These are phyloP conservation scores for Ridgeia piscesae DNA, from an alignment of 1,140 invertebrate genomes.

Conservation along the genomic window DNA sequence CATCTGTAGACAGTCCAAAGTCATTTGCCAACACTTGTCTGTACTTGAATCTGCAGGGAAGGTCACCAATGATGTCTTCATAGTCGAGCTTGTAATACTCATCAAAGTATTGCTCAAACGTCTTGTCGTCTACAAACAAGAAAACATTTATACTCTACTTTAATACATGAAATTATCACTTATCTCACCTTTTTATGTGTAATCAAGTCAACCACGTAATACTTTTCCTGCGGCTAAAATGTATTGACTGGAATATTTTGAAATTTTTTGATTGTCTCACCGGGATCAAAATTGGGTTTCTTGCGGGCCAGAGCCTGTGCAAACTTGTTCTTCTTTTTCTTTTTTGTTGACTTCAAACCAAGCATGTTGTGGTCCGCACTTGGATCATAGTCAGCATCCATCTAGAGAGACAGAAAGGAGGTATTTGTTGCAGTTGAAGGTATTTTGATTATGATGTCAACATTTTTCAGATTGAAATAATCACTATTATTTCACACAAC, in stretches of 20 bases:
- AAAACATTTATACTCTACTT: neutral
- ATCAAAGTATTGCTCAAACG: conserved; percentile 84
- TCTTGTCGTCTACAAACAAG: conserved; percentile 13
- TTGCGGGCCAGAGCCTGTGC: conserved; percentile 68
- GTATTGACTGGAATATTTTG: neutral
- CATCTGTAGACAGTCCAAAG: conserved; percentile 87
- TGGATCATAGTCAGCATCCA: conserved; percentile 85
- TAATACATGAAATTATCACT: neutral
- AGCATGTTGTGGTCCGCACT: conserved; percentile 30
- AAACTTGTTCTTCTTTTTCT: conserved; percentile 67
- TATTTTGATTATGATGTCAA: too few species aligned
- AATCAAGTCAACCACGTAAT: too few species aligned
- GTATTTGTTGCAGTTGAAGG: too few species aligned
- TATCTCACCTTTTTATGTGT: neutral
- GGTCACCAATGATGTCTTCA: conserved; percentile 87
- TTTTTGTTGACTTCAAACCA: conserved; percentile 32
- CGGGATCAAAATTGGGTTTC: conserved; percentile 83
- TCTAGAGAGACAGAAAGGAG: conserved; percentile 61
- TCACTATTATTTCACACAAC: too few species aligned
- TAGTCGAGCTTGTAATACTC: conserved; percentile 93
- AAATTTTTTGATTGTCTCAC: conserved; percentile 34
- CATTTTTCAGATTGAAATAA: too few species aligned
- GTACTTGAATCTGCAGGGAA: conserved; percentile 92
- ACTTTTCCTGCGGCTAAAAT: neutral
- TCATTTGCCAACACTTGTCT: conserved; percentile 83